Percentiles rank a stretch among this genome's conserved stretches.
Evolutionary conservation across 2,888 invertebrate species (phyloP).

Genomic region (Agrochola circellaris): DNA sequence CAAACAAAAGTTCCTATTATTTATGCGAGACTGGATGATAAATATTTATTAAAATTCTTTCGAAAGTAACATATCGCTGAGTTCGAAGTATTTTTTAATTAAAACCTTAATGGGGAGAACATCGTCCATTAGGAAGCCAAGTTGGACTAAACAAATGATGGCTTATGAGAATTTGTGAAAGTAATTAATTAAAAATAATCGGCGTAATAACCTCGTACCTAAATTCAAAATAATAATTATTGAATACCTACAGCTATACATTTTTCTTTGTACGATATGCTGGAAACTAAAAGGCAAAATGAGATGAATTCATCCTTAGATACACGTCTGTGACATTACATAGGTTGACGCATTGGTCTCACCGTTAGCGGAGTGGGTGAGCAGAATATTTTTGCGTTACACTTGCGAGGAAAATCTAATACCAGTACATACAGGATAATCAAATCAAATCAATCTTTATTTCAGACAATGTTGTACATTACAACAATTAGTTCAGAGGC

Average conservation of each 20-base stretch:
- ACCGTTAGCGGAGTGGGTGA: neutral
- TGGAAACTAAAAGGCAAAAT: constrained; percentile 2
- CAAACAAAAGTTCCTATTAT: constrained; percentile 15
- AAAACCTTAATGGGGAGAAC: constrained; percentile 49
- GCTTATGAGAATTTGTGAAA: constrained; percentile 29
- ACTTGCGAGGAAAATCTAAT: neutral
- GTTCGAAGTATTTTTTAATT: constrained; percentile 55
- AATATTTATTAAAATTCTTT: constrained; percentile 55
- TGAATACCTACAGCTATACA: constrained; percentile 2
- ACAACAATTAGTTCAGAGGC: too few relatives aligned
- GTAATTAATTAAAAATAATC: constrained; percentile 41
- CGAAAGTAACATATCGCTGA: constrained; percentile 32
- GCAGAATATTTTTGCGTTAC: neutral
- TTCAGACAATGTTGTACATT: too few relatives aligned
- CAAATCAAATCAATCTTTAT: too few relatives aligned
- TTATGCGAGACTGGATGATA: constrained; percentile 25
- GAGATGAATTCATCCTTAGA: constrained; percentile 5
- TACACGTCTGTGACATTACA: neutral
- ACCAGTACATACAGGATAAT: neutral
- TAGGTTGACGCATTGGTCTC: neutral
- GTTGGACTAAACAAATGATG: constrained; percentile 36
- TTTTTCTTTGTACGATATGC: neutral
- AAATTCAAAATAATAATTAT: constrained; percentile 29
- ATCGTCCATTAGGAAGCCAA: constrained; percentile 25
- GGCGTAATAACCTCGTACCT: constrained; percentile 1